These are phyloP conservation scores for Pollimyrus isidori DNA, from an alignment of 2,113 vertebrate species.

Conservation along the genomic window DNA sequence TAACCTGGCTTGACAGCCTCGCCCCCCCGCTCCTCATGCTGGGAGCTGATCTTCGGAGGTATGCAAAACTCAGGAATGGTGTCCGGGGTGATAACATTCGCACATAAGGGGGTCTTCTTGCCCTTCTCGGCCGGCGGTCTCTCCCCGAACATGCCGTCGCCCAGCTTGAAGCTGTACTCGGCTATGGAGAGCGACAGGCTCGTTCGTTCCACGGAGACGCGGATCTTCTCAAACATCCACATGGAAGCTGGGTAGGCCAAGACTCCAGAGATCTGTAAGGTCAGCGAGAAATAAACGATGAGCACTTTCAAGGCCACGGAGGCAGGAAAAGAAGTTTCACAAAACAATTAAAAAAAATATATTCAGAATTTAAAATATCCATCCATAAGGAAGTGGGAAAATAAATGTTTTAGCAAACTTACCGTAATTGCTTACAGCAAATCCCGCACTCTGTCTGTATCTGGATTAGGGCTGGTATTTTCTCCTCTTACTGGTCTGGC, in stretches of 20 bases:
- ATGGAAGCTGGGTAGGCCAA: constrained; percentile 39
- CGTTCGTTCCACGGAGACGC: constrained; percentile 58
- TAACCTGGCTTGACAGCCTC: constrained; percentile 36
- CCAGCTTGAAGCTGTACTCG: constrained; percentile 56
- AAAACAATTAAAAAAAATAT: not conserved
- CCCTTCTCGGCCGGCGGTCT: constrained; percentile 42
- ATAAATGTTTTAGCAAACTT: not conserved
- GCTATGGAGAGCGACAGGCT: constrained; percentile 48
- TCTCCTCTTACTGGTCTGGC: constrained; percentile 33
- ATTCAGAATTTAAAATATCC: not conserved
- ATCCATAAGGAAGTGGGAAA: not conserved
- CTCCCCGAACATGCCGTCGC: constrained; percentile 62
- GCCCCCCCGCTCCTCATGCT: constrained; percentile 44
- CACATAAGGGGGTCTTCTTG: constrained; percentile 53
- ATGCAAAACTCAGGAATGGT: constrained; percentile 71
- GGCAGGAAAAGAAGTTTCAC: not conserved
- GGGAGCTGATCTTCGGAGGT: constrained; percentile 55
- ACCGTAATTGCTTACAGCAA: not conserved
- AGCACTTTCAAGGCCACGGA: not conserved
- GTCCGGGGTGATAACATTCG: constrained; percentile 68
- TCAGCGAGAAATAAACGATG: not conserved
- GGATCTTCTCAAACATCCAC: constrained; percentile 66
- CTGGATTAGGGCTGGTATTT: constrained; percentile 30
- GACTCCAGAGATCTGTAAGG: not conserved
- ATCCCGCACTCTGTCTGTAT: not conserved